Conservation (phyloP, 2,113 vertebrate genomes). For the Montifringilla adamsi region DNA sequence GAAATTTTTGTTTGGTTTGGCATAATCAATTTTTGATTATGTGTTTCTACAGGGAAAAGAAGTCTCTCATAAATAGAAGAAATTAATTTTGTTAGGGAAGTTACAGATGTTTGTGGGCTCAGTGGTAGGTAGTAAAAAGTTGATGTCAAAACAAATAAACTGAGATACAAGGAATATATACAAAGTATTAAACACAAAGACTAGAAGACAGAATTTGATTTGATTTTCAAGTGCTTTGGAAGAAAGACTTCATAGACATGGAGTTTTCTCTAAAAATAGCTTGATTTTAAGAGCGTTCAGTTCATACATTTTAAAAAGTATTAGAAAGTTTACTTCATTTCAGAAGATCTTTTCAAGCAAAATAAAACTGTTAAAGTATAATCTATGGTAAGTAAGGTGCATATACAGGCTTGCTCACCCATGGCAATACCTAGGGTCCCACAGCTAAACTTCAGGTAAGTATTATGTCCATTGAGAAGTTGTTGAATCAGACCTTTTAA, state of each 20-base stretch:
- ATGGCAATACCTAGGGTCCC: not conserved
- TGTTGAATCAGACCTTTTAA: not conserved
- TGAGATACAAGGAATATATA: not conserved
- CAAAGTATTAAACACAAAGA: not conserved
- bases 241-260: not conserved
- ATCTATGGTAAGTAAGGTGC: not conserved
- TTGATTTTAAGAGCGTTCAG: not conserved
- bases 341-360: not conserved
- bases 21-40: slow-evolving; percentile 13
- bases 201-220: not conserved
- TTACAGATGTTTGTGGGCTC: not conserved
- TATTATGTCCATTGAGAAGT: not conserved
- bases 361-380: not conserved
- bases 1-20: not conserved
- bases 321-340: not conserved
- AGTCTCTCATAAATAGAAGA: not conserved
- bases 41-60: not conserved
- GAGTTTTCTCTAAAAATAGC: not conserved
- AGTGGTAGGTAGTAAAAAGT: not conserved
- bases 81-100: not conserved
- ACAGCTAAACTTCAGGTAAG: not conserved
- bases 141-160: not conserved
- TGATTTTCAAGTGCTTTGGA: not conserved
- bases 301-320: not conserved
- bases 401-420: not conserved